Base-by-base conservation (phyloP, 2,113 vertebrate species). In the Rhadina sibilatrix region DNA sequence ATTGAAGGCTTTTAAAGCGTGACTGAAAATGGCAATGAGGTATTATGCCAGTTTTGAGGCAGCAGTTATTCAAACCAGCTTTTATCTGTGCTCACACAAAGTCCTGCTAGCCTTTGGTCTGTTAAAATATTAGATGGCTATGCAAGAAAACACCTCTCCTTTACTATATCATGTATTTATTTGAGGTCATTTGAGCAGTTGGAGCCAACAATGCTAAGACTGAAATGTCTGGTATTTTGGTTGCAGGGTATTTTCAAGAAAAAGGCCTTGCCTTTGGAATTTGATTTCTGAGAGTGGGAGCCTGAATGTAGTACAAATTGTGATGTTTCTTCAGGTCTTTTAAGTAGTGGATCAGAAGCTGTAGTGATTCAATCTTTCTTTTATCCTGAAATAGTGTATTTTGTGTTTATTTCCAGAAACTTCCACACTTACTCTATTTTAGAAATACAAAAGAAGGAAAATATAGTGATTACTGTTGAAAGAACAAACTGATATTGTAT, bases 201-300 rank as follows among this genome's bases (percentile, higher is more conserved):
- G 60, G 46, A 90, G 82, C 93, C 91, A 95, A 54, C 70, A 89
- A 46, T 63, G n/a, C 42, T 69, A 71, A 94, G 87, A 85, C 60
- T 95, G 93, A 76, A 96, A 93, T 95, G 89, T 95, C 89, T 96
- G 95, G 94, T 96, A 91, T 96, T 95, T 87, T 94, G 66, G 84
- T 96, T 96, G 75, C 87, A 93, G 91, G 84, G 82, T 95, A 65
- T 96, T 96, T 95, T 94, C 89, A 95, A 93, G 89, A 76, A 85
- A 95, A 93, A 74, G 63, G 70, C 50, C 61, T 89, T 89, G 65
- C 63, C 61, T 88, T 74, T 91, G 89, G 89, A 95, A 93, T 96
- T 90, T 57, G 20, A 49, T 90, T 78, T 44, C 47, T 15, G 42
- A 95, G 63, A 85, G 75, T 93, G 90, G 54, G 74, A 95, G 50